Conservation (phyloP, 2,888 invertebrate species). For the Reticulitermes lucifugus region DNA sequence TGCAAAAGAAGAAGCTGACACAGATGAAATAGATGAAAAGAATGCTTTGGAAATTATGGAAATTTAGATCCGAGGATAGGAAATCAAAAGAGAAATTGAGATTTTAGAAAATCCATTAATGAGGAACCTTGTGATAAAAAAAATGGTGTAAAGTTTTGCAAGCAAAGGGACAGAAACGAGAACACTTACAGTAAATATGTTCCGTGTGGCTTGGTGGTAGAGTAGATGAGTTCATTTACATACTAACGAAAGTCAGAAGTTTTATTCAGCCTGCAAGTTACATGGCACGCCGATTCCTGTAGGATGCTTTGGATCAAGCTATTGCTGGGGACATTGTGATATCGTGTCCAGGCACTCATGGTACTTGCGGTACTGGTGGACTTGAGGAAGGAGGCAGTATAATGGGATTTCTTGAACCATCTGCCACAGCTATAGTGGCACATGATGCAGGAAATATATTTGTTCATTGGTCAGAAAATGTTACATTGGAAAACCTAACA, state of each 20-base stretch:
- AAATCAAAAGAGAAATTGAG: conserved; percentile 5
- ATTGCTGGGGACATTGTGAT: background rate
- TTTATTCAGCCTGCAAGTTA: conserved; percentile 1
- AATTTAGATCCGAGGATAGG: background rate
- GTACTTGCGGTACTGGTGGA: background rate
- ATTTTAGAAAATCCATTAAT: conserved; percentile 20
- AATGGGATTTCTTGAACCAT: background rate
- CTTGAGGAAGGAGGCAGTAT: background rate
- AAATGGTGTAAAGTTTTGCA: background rate
- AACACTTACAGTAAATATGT: background rate
- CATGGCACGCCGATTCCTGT: background rate
- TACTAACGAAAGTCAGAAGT: background rate
- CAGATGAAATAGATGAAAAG: background rate
- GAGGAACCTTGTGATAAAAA: background rate
- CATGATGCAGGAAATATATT: background rate
- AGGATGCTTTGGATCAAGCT: conserved; percentile 13
- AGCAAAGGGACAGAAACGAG: background rate
- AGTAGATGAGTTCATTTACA: background rate
- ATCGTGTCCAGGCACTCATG: background rate
- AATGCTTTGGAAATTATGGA: conserved; percentile 4
- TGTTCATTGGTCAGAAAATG: background rate
- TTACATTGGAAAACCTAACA: background rate
- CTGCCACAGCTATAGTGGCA: background rate
- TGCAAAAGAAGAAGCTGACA: background rate
- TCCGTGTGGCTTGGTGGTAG: conserved; percentile 17